A percentile compares a stretch with the other conserved stretches of the same genome.
Evolutionary conservation across 2,888 invertebrate species (phyloP).

Genomic region (Melinopterus prodromus): DNA sequence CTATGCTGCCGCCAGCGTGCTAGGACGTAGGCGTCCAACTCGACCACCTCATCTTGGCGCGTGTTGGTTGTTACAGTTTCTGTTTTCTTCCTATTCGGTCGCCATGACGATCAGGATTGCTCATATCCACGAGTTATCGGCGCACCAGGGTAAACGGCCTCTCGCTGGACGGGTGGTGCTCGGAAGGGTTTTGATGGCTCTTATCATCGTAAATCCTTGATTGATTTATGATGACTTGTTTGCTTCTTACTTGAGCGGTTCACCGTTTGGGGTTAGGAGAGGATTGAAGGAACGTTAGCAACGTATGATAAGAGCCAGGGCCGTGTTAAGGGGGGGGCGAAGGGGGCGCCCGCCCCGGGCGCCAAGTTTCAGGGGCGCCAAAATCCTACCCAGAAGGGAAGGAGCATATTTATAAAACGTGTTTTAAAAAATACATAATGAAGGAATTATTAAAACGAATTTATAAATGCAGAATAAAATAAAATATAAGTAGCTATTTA

Average conservation of each 20-base stretch:
- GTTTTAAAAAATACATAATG: no score
- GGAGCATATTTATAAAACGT: no score
- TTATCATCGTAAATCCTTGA: background rate
- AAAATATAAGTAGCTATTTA: no score
- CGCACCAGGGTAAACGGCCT: background rate
- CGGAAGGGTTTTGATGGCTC: background rate
- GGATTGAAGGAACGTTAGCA: background rate
- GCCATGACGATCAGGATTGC: background rate
- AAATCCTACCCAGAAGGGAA: no score
- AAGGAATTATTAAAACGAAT: no score
- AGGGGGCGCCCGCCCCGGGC: no score
- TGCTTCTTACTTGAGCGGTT: background rate
- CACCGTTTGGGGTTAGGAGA: background rate
- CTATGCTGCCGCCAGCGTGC: conserved; percentile 43
- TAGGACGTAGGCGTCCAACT: conserved; percentile 28
- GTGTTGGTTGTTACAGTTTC: conserved; percentile 4
- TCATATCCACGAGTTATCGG: background rate
- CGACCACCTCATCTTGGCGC: background rate
- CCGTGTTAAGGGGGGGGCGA: no score
- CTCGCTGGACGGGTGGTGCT: background rate
- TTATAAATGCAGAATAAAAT: no score
- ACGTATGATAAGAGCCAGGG: background rate
- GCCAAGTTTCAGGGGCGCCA: no score
- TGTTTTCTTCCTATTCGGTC: conserved; percentile 4
- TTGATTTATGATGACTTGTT: background rate